Percentiles rank a stretch among this genome's conserved stretches.
These are phyloP conservation scores for Palythoa heliodiscus DNA, from an alignment of 92 coral and sea anemone species.

Conservation along the genomic window DNA sequence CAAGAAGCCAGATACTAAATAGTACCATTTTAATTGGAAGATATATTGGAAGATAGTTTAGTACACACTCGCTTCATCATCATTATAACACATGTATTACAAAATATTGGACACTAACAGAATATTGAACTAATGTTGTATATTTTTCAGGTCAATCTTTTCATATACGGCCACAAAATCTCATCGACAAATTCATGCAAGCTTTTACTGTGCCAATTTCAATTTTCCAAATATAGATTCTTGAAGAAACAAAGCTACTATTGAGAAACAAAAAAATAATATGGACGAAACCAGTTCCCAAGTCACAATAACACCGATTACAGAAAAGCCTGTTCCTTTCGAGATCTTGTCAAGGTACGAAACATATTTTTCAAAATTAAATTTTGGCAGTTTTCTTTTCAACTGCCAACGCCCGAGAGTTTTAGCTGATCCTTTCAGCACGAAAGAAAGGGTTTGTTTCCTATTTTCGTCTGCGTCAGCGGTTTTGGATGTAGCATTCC, in stretches of 20 bases:
- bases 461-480: constrained; percentile 1
- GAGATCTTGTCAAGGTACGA: constrained; percentile 75
- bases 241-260: constrained; percentile 83
- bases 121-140: too few species aligned
- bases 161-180: too few species aligned
- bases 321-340: constrained; percentile 73
- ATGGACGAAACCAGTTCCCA: constrained; percentile 86
- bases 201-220: constrained; percentile 13
- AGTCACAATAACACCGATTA: constrained; percentile 70
- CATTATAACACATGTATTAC: too few species aligned
- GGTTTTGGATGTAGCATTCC: constrained; percentile 50
- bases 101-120: too few species aligned
- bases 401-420: constrained; percentile 67
- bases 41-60: too few species aligned
- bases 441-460: constrained; percentile 35
- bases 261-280: constrained; percentile 75
- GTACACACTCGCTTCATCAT: too few species aligned
- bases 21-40: too few species aligned
- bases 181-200: background rate
- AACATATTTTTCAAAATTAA: constrained; percentile 81
- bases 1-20: too few species aligned
- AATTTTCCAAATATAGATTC: constrained; percentile 86
- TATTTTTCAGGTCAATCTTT: too few species aligned
- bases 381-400: constrained; percentile 50
- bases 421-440: constrained; percentile 60